Evolutionary conservation across 2,797 vertebrate species (phyloP).

Genomic region (Helarctos malayanus): DNA sequence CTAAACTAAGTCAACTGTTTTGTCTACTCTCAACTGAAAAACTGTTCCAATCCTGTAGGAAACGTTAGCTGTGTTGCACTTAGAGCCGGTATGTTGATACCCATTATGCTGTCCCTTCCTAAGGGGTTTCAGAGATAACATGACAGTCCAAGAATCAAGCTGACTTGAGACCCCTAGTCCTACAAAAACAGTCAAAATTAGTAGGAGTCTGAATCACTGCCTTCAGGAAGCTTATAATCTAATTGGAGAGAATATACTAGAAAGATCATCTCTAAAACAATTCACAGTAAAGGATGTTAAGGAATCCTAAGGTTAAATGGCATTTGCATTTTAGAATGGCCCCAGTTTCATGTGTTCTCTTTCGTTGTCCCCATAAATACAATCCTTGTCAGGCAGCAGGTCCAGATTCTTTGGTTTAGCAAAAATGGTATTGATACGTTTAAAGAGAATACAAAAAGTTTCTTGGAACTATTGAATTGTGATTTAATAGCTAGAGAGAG

Average conservation of each 20-base stretch:
- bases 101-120: neutral
- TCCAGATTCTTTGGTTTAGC: neutral
- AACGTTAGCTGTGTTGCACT: neutral
- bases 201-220: neutral
- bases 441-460: neutral
- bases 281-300: neutral
- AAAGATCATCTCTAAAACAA: neutral
- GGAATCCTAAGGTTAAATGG: neutral
- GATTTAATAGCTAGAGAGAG: neutral
- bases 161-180: neutral
- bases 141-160: neutral
- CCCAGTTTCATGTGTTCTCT: neutral
- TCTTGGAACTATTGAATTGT: neutral
- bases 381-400: neutral
- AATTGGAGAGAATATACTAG: neutral
- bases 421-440: neutral
- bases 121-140: neutral
- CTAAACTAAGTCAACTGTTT: neutral
- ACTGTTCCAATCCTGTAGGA: neutral
- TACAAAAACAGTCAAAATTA: neutral
- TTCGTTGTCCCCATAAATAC: neutral
- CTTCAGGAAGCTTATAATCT: neutral
- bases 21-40: neutral
- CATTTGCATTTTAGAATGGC: neutral
- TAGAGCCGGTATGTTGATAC: neutral